Base-by-base conservation (phyloP, 2,113 vertebrate species). In the Zapus hudsonius region DNA sequence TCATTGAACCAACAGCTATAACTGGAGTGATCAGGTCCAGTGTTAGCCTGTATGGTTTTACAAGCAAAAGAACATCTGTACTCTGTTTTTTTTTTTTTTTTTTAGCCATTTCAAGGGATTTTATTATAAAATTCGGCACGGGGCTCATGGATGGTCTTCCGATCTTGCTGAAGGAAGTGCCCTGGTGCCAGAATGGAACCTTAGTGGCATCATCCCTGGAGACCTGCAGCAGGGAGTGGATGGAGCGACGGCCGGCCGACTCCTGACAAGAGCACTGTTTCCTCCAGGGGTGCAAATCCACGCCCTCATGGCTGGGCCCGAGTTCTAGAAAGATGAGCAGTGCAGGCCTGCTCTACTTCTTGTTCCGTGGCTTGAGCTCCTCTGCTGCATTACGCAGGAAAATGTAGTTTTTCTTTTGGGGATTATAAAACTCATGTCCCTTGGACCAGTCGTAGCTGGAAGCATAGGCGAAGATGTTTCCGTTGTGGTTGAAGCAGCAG, bases 361-460 rank as follows among this genome's bases (percentile, higher is more conserved):
- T 99, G 96, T 99, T 99, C 97, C 99, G 98, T 86, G 99, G 99
- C 94, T 99, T 99, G 96, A 99, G 98, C 95, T 99, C 99, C 97
- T 99, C 99, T 0, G 99, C 99, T 2, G 99, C 99, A 0, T 99
- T 99, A 93, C 99, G 98, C 97, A 99, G 97, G 90, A 99, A 99
- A 96, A 99, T 99, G 98, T 99, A 99, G 93, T 99, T 99, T 97
- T 99, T 99, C 98, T 99, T 99, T 94, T 99, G 99, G 67, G 99
- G 99, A 95, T 99, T 99, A 97, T 99, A 99, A 98, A 99, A 99
- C 96, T 99, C 99, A 22, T 99, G 99, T 92, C 99, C 99, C 99
- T 99, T 99, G 29, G 99, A 99, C 99, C 99, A 99, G 96, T 99
- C 99, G 0, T 99, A 99, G 97, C 99, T 99, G 87, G 99, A 99